Percentiles rank a stretch among this genome's conserved stretches.
Evolutionary conservation across 92 coral and sea anemone genomes (phyloP).

Genomic region (Blastomussa wellsi): DNA sequence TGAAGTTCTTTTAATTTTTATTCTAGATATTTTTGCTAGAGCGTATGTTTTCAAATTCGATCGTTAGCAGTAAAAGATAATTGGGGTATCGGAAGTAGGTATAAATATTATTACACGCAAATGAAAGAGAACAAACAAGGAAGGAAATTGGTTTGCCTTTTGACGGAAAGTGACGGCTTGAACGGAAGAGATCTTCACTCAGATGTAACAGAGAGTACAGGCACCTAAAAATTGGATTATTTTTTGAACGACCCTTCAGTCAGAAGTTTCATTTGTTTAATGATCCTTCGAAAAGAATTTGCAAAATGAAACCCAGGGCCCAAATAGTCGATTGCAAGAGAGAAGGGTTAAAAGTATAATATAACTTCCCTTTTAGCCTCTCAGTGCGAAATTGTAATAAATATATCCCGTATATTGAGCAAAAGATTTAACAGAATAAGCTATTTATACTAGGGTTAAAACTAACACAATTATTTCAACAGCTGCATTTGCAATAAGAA

Average conservation of each 20-base stretch:
- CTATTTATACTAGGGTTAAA: neutral
- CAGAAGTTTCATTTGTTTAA: neutral
- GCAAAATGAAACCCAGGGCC: neutral
- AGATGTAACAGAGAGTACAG: neutral
- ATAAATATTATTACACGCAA: neutral
- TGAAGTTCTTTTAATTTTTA: neutral
- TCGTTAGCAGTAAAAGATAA: neutral
- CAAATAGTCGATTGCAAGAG: neutral
- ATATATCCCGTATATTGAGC: neutral
- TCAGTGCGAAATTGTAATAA: neutral
- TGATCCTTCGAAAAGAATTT: neutral
- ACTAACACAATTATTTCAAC: neutral
- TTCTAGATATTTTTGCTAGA: neutral
- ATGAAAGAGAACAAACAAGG: neutral
- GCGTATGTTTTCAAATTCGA: neutral
- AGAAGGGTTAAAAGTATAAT: neutral
- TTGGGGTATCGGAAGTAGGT: constrained; percentile 34
- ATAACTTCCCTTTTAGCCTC: neutral
- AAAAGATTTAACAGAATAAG: neutral
- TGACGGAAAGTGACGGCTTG: constrained; percentile 1
- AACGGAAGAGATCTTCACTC: constrained; percentile 11
- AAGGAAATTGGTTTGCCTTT: constrained; percentile 29
- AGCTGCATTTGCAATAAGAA: neutral
- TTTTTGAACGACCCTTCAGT: neutral
- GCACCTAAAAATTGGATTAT: neutral